Conservation (phyloP, 1,140 invertebrate genomes). For the Eurosta solidaginis region DNA sequence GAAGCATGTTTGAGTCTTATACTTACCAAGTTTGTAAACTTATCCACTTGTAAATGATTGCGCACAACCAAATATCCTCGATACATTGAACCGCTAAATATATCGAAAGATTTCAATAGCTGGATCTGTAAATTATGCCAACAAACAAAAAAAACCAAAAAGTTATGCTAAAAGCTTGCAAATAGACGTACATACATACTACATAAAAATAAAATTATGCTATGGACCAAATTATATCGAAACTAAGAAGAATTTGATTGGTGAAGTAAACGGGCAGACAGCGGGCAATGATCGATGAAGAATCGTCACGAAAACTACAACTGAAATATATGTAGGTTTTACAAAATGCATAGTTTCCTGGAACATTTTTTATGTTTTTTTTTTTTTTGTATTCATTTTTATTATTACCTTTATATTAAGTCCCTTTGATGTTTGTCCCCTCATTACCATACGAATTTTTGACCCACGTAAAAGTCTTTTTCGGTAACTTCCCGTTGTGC, state of each 20-base stretch:
- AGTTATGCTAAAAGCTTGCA: slow-evolving; percentile 29
- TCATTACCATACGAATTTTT: too few species aligned
- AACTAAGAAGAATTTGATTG: not conserved
- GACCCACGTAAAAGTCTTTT: too few species aligned
- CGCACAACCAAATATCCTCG: slow-evolving; percentile 48
- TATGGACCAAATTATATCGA: not conserved
- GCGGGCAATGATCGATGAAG: not conserved
- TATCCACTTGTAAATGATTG: slow-evolving; percentile 57
- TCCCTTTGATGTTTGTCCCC: too few species aligned
- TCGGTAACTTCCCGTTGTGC: too few species aligned
- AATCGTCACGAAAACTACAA: slow-evolving; percentile 7
- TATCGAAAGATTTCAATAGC: slow-evolving; percentile 52
- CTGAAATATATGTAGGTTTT: slow-evolving; percentile 27
- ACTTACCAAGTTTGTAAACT: slow-evolving; percentile 54
- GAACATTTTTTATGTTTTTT: too few species aligned
- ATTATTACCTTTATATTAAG: too few species aligned
- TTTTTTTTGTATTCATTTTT: too few species aligned
- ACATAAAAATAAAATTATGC: not conserved
- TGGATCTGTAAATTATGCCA: slow-evolving; percentile 44
- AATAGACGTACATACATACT: not conserved
- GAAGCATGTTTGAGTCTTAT: not conserved
- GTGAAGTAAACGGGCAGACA: not conserved
- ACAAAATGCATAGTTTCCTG: slow-evolving; percentile 2
- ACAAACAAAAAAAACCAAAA: slow-evolving; percentile 8
- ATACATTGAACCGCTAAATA: slow-evolving; percentile 55